Evolutionary conservation across 2,797 vertebrate genomes (phyloP), one percentile per base, ranked within the genome.

Genomic region (Microctenopoma steveboyesi): DNA sequence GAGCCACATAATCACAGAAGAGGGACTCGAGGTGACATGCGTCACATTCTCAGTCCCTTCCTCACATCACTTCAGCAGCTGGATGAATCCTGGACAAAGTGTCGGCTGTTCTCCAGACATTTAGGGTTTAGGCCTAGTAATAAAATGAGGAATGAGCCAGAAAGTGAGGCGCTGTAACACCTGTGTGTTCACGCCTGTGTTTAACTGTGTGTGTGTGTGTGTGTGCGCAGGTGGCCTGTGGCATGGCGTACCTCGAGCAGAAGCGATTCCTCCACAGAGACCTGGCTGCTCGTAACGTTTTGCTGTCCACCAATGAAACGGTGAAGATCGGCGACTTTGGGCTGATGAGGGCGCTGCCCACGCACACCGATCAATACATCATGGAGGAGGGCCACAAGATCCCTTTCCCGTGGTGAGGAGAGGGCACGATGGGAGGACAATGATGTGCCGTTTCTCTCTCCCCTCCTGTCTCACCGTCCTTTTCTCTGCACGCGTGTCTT

Each of bases 361-460:
- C 96, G 62, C 97, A 99, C 39, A 96, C 98, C 0, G 97, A 99
- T 85, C 96, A 97, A 45, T 99, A 99, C 0, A 93, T 99, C 75
- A 99, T 99, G 98, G 97, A 99, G 89, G 98, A 99, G 81, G 97
- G 98, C 60, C 97, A 97, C 87, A 99, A 99, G 73, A 96, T 99
- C 72, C 98, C 98, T 8, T 99, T 99, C 14, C 98, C 98, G 10
- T 99, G 98, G 98, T 99, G 92, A 80, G 82, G 14, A 13, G 9
- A 18, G 33, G 5, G 1, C 46, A 11, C 12, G 2, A 5, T 4
- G 15, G 0, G 43, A 4, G 0, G 45, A 14, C 30, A 25, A n/a
- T 8, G 15, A 5, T 33, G 30, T 16, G n/a, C 4, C 16, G 28
- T 33, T 4, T n/a, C 3, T 37, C 11, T 28, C 4, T 35, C 15